phyloP scores from a whole-genome alignment of 2,113 vertebrate species.

The Lagopus leucura region DNA sequence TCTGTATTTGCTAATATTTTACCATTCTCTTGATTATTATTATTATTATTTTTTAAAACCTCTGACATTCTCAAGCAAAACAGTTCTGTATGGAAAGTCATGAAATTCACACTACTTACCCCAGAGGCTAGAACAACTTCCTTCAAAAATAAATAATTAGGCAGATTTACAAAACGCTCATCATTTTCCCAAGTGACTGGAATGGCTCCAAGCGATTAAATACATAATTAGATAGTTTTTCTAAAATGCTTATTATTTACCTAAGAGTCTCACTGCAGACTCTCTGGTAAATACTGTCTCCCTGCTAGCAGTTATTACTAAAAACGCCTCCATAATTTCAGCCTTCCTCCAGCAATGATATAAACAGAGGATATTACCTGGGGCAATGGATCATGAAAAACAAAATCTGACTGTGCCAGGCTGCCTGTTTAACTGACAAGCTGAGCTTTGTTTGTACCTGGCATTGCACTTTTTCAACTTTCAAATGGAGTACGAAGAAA shows the following conservation, averaged over 20 bases:
- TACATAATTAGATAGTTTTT: conserved; percentile 70
- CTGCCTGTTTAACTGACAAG: neutral
- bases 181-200: conserved; percentile 62
- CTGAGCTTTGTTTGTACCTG: neutral
- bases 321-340: conserved; percentile 25
- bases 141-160: conserved; percentile 65
- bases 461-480: neutral
- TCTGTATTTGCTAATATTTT: neutral
- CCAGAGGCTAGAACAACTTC: conserved; percentile 48
- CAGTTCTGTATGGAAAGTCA: neutral
- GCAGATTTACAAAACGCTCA: conserved; percentile 52
- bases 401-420: neutral
- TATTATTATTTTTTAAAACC: neutral
- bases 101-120: conserved; percentile 15
- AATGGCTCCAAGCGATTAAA: conserved; percentile 59
- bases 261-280: conserved; percentile 39
- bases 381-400: conserved; percentile 1
- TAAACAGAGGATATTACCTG: conserved; percentile 1
- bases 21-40: neutral
- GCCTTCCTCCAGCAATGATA: neutral
- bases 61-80: neutral
- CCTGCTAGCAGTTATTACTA: conserved; percentile 47
- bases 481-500: neutral
- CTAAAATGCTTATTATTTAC: conserved; percentile 75
- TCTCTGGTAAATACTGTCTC: conserved; percentile 59